Conservation (phyloP, 2,797 vertebrate species). For the Eulemur coronatus region DNA sequence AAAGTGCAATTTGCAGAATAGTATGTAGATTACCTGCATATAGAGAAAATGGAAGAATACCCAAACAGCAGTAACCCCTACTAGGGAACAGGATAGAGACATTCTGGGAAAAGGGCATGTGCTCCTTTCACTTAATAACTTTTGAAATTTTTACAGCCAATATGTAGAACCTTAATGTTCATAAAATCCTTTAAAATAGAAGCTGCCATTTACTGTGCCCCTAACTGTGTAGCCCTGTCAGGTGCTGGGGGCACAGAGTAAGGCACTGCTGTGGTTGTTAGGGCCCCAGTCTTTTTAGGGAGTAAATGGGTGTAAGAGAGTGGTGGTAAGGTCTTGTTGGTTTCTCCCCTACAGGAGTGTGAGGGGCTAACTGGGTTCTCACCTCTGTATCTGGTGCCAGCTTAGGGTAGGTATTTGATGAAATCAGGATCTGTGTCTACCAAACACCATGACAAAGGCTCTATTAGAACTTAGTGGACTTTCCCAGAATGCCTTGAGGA, state of each 20-base stretch:
- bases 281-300: not conserved
- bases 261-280: not conserved
- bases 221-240: not conserved
- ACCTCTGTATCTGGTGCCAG: not conserved
- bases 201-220: not conserved
- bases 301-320: not conserved
- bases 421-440: not conserved
- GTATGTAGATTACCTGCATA: not conserved
- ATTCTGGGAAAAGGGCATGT: not conserved
- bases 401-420: not conserved
- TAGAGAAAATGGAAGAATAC: not conserved
- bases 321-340: not conserved
- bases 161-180: not conserved
- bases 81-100: not conserved
- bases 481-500: not conserved
- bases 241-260: not conserved
- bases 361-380: not conserved
- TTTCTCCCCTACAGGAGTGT: not conserved
- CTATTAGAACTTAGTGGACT: not conserved
- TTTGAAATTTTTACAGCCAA: conserved; percentile 16
- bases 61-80: not conserved
- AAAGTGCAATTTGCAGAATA: not conserved
- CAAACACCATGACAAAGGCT: not conserved
- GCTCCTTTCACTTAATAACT: not conserved
- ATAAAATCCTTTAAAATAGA: conserved; percentile 23